phyloP scores from a whole-genome alignment of 2,888 invertebrate genomes.

The Drosophila melanocephala region DNA sequence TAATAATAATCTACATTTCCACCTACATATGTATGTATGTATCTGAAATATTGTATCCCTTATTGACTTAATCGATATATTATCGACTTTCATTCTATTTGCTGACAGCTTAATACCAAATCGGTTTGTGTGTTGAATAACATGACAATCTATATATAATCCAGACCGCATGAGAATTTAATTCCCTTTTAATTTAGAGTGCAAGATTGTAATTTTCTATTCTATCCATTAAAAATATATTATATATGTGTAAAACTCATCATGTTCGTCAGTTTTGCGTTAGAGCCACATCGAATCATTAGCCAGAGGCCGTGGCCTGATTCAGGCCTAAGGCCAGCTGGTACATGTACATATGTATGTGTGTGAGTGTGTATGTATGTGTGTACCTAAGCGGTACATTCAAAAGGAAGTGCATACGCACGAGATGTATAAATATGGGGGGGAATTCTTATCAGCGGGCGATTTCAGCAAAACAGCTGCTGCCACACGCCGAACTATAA shows the following conservation, averaged over 20 bases:
- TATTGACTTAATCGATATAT: neutral
- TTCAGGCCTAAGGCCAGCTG: constrained; percentile 19
- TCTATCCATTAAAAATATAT: neutral
- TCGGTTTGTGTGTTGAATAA: neutral
- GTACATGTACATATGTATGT: neutral
- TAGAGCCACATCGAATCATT: neutral
- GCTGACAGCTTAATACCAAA: neutral
- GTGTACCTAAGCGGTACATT: neutral
- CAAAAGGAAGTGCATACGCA: neutral
- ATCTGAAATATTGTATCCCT: neutral
- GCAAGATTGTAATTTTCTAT: neutral
- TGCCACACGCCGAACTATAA: constrained; percentile 20
- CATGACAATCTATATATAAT: neutral
- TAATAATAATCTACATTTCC: neutral
- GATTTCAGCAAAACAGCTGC: constrained; percentile 13
- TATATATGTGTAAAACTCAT: neutral
- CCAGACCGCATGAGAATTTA: neutral
- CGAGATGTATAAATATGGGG: neutral
- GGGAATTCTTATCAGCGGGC: constrained; percentile 25
- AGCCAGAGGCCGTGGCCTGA: constrained; percentile 24
- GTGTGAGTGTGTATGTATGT: neutral
- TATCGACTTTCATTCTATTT: neutral
- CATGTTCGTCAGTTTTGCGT: neutral
- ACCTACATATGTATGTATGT: neutral
- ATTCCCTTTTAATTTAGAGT: neutral